phyloP scores from a whole-genome alignment of 1,140 invertebrate genomes.

The Drosophila funebris region DNA sequence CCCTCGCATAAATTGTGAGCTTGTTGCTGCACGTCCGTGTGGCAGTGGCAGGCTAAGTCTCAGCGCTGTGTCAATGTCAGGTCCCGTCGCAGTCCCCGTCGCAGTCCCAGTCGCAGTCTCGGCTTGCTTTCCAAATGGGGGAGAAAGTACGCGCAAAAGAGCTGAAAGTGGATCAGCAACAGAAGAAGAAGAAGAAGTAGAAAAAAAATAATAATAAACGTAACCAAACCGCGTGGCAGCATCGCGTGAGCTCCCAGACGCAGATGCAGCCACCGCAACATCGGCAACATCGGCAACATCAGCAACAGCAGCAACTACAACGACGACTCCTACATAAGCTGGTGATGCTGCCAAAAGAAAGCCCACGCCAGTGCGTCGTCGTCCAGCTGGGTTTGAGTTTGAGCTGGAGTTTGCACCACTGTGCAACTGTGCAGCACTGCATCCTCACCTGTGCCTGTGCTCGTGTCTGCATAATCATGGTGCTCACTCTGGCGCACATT shows the following conservation, averaged over 20 bases:
- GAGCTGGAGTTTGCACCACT: constrained; percentile 24
- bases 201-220: constrained; percentile 70
- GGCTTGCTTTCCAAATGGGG: constrained; percentile 73
- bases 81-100: background rate
- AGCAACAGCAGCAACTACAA: constrained; percentile 9
- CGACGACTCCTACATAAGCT: constrained; percentile 43
- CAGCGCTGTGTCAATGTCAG: constrained; percentile 24
- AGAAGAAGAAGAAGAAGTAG: constrained; percentile 39
- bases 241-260: constrained; percentile 71
- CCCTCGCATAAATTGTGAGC: constrained; percentile 4
- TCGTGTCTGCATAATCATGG: constrained; percentile 71
- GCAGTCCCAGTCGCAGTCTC: background rate
- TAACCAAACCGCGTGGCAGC: constrained; percentile 71
- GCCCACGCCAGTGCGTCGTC: constrained; percentile 62
- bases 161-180: constrained; percentile 79
- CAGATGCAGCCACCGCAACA: constrained; percentile 45
- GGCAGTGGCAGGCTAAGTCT: background rate
- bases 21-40: no score
- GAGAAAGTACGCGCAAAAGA: constrained; percentile 75
- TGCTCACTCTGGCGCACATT: constrained; percentile 55
- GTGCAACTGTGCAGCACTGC: background rate
- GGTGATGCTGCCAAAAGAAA: constrained; percentile 55
- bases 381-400: constrained; percentile 31
- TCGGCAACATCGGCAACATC: no score
- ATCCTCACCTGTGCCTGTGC: constrained; percentile 5